Percentiles rank a stretch among this genome's conserved stretches.
Evolutionary conservation across 1,140 invertebrate genomes (phyloP).

Genomic region (Nephotettix cincticeps): DNA sequence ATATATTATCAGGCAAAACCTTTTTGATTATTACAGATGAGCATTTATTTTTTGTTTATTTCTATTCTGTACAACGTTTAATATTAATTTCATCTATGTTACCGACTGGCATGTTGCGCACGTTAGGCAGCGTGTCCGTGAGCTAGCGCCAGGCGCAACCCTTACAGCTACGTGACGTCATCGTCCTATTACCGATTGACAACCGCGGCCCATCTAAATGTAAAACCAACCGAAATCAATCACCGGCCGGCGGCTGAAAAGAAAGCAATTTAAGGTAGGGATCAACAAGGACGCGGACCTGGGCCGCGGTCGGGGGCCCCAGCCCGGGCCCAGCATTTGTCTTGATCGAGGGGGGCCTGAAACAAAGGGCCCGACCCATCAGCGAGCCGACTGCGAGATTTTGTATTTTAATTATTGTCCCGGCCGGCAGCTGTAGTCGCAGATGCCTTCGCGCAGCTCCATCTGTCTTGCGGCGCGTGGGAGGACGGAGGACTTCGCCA

Average conservation of each 20-base stretch:
- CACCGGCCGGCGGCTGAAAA: conserved; percentile 1
- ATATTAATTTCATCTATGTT: no score
- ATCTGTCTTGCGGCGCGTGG: no score
- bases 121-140: no score
- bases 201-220: conserved; percentile 14
- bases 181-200: no score
- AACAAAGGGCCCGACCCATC: conserved; percentile 17
- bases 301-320: neutral
- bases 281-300: conserved; percentile 16
- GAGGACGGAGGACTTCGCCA: no score
- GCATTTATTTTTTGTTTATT: no score
- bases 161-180: no score
- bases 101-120: no score
- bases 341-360: conserved; percentile 18
- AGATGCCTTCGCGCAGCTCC: neutral
- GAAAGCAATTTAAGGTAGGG: conserved; percentile 15
- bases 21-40: no score
- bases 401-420: conserved; percentile 22
- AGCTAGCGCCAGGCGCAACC: no score
- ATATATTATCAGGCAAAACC: no score
- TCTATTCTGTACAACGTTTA: no score
- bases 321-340: conserved; percentile 5
- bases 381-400: conserved; percentile 6
- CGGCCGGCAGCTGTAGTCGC: neutral
- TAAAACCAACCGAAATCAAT: conserved; percentile 23